These are phyloP conservation scores for Murina feae DNA, from an alignment of 2,113 vertebrate genomes.

Conservation along the genomic window DNA sequence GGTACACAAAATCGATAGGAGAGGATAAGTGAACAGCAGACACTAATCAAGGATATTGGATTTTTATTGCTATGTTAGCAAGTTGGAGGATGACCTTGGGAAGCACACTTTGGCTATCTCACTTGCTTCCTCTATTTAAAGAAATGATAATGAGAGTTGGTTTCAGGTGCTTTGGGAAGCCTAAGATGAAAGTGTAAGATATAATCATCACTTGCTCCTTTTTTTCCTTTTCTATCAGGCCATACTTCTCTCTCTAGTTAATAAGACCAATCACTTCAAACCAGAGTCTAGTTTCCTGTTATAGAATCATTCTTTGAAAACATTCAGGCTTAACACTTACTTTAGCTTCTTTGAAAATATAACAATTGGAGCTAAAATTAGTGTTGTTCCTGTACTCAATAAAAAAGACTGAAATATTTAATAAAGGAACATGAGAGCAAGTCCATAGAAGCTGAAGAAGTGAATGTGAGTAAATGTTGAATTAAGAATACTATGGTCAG, in stretches of 20 bases:
- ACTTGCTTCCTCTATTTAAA: slow-evolving; percentile 43
- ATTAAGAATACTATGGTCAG: background rate
- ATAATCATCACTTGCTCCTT: slow-evolving; percentile 20
- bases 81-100: slow-evolving; percentile 60
- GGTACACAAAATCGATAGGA: background rate
- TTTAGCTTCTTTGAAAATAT: slow-evolving; percentile 60
- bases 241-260: slow-evolving; percentile 24
- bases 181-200: slow-evolving; percentile 43
- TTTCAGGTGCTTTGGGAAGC: slow-evolving; percentile 48
- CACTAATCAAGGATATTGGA: slow-evolving; percentile 42
- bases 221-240: slow-evolving; percentile 16
- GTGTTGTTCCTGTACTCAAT: background rate
- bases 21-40: background rate
- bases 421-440: slow-evolving; percentile 15
- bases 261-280: slow-evolving; percentile 61
- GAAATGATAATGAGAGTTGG: slow-evolving; percentile 58
- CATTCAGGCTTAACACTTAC: slow-evolving; percentile 30
- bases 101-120: slow-evolving; percentile 33
- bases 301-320: slow-evolving; percentile 64
- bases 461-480: background rate
- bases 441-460: slow-evolving; percentile 4
- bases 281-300: slow-evolving; percentile 44
- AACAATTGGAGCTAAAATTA: slow-evolving; percentile 72
- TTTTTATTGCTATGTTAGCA: slow-evolving; percentile 60
- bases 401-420: slow-evolving; percentile 44